Base-by-base conservation (phyloP, 1,140 invertebrate genomes). In the Meloidogyne exigua region DNA sequence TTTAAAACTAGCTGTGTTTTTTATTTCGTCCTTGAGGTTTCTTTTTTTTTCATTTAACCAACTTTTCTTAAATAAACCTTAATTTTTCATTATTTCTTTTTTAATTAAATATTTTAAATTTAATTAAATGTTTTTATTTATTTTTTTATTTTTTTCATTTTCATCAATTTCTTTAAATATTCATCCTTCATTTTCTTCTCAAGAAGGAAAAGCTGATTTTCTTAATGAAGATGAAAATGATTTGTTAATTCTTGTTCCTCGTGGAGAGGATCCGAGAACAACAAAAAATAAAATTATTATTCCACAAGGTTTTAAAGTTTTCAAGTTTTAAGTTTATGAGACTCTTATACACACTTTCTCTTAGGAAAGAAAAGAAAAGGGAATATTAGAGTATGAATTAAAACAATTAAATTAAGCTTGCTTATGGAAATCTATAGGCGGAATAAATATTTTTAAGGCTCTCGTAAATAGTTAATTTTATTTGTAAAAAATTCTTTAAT, bases 231-330 rank as follows among this genome's bases (percentile, higher is more conserved):
- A 78, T 0, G 76, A 68, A 2, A 62, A 78, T 26, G 79, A 81
- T 44, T 72, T 79, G 2, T 49, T 85, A 67, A 76, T 85, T 44
- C 72, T 85, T n/a, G 86, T 85, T 7, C 79, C 83, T 18, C 85
- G 78, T 42, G 83, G 83, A 42, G 82, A 83, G 62, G 82, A 84
- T 49, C 85, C 82, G n/a, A 49, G 84, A 25, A 73, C 72, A 39
- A 65, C 78, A n/a, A 76, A 69, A 65, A 74, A 82, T 71, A 76
- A 80, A 67, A 78, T 86, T 39, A 78, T 86, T 21, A 88, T 86
- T 77, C 84, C 84, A 44, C 85, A 87, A 74, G 75, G 75, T 80
- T 64, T 42, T 26, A 44, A 15, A 32, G 7, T 32, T 32, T 39
- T 49, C n/a, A n/a, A n/a, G n/a, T n/a, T n/a, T n/a, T n/a, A n/a